These are phyloP conservation scores for Brachionus rotundiformis DNA, from an alignment of 1,140 invertebrate species.

Conservation along the genomic window DNA sequence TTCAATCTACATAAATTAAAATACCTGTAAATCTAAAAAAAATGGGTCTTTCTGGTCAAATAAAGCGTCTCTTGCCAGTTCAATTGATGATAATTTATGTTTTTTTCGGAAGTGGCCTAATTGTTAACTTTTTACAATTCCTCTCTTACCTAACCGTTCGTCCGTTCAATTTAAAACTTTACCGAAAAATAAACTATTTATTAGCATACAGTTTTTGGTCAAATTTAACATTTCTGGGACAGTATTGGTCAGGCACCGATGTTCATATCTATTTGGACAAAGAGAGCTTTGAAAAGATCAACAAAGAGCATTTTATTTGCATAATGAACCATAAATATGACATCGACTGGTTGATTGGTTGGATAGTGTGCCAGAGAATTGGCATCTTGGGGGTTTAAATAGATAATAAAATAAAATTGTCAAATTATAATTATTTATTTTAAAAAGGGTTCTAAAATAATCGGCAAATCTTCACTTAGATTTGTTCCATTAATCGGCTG, in stretches of 20 bases:
- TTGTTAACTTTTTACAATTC: slow-evolving; percentile 73
- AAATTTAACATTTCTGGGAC: slow-evolving; percentile 64
- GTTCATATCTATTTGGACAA: slow-evolving; percentile 76
- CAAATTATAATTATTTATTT: slow-evolving; percentile 22
- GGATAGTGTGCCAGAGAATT: slow-evolving; percentile 69
- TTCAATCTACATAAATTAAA: neutral
- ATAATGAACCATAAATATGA: slow-evolving; percentile 95
- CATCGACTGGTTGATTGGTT: slow-evolving; percentile 88
- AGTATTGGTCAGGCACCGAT: slow-evolving; percentile 85
- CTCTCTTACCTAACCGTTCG: slow-evolving; percentile 57
- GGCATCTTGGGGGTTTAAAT: slow-evolving; percentile 38
- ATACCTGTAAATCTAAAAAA: neutral
- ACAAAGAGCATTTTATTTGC: slow-evolving; percentile 82
- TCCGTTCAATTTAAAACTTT: slow-evolving; percentile 65
- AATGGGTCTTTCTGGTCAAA: slow-evolving; percentile 45
- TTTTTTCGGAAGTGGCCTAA: slow-evolving; percentile 83
- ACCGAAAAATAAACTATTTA: slow-evolving; percentile 87
- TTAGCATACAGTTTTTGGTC: slow-evolving; percentile 82
- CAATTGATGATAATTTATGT: slow-evolving; percentile 82
- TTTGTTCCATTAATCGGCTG: slow-evolving; percentile 89
- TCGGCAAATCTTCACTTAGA: slow-evolving; percentile 85
- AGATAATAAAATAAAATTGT: no score
- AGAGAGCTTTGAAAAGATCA: slow-evolving; percentile 76
- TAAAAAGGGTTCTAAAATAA: slow-evolving; percentile 84
- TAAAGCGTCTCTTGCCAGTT: slow-evolving; percentile 55